A percentile compares a stretch with the other conserved stretches of the same genome.
phyloP scores from a whole-genome alignment of 2,888 invertebrate genomes.

The Anagyrus pseudococci region DNA sequence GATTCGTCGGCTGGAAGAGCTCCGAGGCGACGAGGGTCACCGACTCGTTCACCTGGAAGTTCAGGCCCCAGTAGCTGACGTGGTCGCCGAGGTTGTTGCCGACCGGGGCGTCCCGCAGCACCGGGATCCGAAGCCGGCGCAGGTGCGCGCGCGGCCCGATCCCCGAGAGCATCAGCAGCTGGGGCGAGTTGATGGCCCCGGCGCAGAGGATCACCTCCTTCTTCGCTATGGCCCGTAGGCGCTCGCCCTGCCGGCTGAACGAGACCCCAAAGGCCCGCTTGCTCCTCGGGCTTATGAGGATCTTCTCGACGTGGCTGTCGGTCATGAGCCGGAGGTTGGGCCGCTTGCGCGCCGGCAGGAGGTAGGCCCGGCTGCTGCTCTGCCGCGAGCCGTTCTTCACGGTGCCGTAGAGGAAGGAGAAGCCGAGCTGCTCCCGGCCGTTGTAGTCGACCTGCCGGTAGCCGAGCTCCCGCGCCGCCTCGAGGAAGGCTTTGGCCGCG shows the following conservation, averaged over 20 bases:
- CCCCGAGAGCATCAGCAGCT: slow-evolving; percentile 81
- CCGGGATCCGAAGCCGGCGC: slow-evolving; percentile 65
- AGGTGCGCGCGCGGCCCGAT: slow-evolving; percentile 72
- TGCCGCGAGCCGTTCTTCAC: slow-evolving; percentile 72
- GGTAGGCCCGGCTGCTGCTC: slow-evolving; percentile 73
- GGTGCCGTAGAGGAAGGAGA: slow-evolving; percentile 69
- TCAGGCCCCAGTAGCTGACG: slow-evolving; percentile 70
- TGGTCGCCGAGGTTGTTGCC: slow-evolving; percentile 77
- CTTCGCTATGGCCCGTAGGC: slow-evolving; percentile 67
- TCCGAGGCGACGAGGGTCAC: slow-evolving; percentile 39
- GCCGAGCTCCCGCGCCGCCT: slow-evolving; percentile 70
- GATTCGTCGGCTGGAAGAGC: slow-evolving; percentile 33
- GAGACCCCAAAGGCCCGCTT: slow-evolving; percentile 70
- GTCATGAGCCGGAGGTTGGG: slow-evolving; percentile 71
- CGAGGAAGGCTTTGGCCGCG: slow-evolving; percentile 69
- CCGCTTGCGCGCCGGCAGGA: slow-evolving; percentile 68
- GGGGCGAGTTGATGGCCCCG: slow-evolving; percentile 80
- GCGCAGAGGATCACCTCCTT: slow-evolving; percentile 79
- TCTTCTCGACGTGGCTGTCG: slow-evolving; percentile 67
- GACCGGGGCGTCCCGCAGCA: slow-evolving; percentile 68
- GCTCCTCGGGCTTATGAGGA: slow-evolving; percentile 66
- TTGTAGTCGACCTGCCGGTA: slow-evolving; percentile 70
- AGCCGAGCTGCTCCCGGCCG: slow-evolving; percentile 69
- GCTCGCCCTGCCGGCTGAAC: slow-evolving; percentile 64
- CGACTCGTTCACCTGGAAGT: slow-evolving; percentile 64